A percentile compares a stretch with the other conserved stretches of the same genome.
phyloP scores from a whole-genome alignment of 2,797 vertebrate species.

The Oreonectes daqikongensis region DNA sequence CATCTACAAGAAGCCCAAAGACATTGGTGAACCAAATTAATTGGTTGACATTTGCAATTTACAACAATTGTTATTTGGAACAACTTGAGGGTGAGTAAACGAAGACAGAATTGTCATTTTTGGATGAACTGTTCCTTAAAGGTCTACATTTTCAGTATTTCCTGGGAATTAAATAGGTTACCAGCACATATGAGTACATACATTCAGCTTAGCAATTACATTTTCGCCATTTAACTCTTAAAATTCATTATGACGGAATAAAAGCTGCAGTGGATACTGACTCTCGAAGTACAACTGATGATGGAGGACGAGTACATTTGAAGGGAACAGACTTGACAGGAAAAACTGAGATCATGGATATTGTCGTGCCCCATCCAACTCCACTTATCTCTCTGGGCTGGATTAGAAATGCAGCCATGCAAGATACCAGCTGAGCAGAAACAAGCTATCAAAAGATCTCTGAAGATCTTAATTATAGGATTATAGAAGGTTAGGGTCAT shows the following conservation, averaged over 20 bases:
- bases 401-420: not conserved
- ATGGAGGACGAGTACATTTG: conserved; percentile 19
- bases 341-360: conserved; percentile 6
- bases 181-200: not conserved
- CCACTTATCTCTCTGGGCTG: conserved; percentile 4
- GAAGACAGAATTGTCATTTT: too few relatives aligned
- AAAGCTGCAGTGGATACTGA: conserved; percentile 45
- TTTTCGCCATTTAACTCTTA: not conserved
- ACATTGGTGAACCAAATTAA: too few relatives aligned
- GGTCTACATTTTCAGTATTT: too few relatives aligned
- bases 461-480: conserved; percentile 5
- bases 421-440: not conserved
- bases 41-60: too few relatives aligned
- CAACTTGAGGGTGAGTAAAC: too few relatives aligned
- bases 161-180: not conserved
- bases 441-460: not conserved
- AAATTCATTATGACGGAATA: not conserved
- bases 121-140: too few relatives aligned
- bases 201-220: not conserved
- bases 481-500: not conserved
- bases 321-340: conserved; percentile 8
- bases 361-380: conserved; percentile 9
- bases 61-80: too few relatives aligned
- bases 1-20: too few relatives aligned
- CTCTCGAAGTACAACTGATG: conserved; percentile 8